Base-by-base conservation (phyloP, 2,888 invertebrate species). In the Ypsolopha sequella region DNA sequence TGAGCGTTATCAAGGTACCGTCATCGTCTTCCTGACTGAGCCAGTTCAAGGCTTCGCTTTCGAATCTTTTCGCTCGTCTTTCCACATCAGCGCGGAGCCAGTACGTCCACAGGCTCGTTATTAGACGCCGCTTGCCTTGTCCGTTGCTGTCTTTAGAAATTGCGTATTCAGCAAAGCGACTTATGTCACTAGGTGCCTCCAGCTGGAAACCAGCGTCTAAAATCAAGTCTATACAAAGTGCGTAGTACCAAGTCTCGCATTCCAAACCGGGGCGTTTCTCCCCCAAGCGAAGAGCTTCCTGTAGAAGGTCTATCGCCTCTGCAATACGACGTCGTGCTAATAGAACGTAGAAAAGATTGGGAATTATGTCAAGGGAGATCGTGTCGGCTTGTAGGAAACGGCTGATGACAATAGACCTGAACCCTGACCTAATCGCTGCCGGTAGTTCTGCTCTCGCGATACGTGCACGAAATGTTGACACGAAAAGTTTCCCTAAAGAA, bases 181-280 rank as follows among this genome's bases (percentile, higher is more conserved):
- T 75, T 54, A 88, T 87, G 45, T 73, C 75, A 13, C 75, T 64
- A 4, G 87, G 81, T 1, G 80, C 68, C 62, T 89, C 89, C 48
- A 89, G 58, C 52, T 81, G 73, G 60, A 89, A 85, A 6, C 89
- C 86, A 56, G 90, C 82, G 58, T 91, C 89, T 41, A 90, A 61
- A 50, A 88, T 74, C 58, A 90, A 63, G 51, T 90, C 89, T 52
- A 90, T 75, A 55, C 88, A 88, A 38, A 90, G 73, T 0, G 89
- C 88, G 57, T 89, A 88, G 59, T 90, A 91, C 84, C 88, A 88
- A 8, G 75, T 78, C 60, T 84, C 79, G 54, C 67, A 68, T 48
- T 73, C 74, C 50, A 70, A 61, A 10, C 73, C 65, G 45, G 61
- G 53, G 52, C 65, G 60, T 51, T 60, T 65, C 53, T 70, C 62